Conservation (phyloP, 2,113 vertebrate genomes). For the Polyodon spathula region DNA sequence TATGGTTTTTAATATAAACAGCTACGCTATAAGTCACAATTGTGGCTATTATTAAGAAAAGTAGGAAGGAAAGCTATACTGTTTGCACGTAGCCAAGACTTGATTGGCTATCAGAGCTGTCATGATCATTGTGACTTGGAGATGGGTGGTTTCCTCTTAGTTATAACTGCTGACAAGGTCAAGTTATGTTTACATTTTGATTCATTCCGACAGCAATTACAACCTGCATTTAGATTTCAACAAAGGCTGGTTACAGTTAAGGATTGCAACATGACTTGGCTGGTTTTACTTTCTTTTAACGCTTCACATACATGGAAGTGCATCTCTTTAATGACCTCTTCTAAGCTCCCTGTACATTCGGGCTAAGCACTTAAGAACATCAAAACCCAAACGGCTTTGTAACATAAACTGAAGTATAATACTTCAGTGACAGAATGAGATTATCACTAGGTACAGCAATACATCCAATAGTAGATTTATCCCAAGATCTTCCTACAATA, state of each 20-base stretch:
- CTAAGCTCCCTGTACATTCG: slow-evolving; percentile 44
- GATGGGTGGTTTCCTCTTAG: no score
- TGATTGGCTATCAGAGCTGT: no score
- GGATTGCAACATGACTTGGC: slow-evolving; percentile 14
- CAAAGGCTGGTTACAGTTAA: background rate
- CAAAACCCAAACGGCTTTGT: no score
- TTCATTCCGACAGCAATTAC: background rate
- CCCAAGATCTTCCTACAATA: no score
- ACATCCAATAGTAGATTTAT: no score
- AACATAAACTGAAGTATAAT: slow-evolving; percentile 38
- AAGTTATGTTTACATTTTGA: slow-evolving; percentile 1
- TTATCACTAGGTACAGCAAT: no score
- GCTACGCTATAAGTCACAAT: no score
- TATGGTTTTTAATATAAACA: no score
- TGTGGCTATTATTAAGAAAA: no score
- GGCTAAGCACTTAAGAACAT: slow-evolving; percentile 45
- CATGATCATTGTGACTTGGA: no score
- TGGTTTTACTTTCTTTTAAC: slow-evolving; percentile 35
- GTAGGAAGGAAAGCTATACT: no score
- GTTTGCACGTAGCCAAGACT: no score
- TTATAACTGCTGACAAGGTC: background rate
- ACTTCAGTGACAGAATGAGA: slow-evolving; percentile 36
- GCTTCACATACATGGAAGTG: slow-evolving; percentile 40
- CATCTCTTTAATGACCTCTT: slow-evolving; percentile 43
- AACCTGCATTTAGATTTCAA: background rate